These are phyloP conservation scores for Xestia ashworthii DNA, from an alignment of 2,888 invertebrate species.

Conservation along the genomic window DNA sequence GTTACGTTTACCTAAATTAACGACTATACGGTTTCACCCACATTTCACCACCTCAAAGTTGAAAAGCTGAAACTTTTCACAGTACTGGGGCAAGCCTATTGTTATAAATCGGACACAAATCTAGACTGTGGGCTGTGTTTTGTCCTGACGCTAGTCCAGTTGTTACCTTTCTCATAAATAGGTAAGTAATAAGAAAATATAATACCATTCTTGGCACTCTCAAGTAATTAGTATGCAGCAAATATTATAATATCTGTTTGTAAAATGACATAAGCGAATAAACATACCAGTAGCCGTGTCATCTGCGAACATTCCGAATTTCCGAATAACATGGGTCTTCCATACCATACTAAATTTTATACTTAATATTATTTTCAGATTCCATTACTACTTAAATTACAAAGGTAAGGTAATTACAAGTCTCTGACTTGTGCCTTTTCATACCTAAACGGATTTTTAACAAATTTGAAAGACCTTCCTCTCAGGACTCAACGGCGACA, in stretches of 20 bases:
- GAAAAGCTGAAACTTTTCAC: too few species aligned
- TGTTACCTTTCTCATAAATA: background rate
- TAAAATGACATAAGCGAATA: slow-evolving; percentile 35
- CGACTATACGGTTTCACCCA: too few species aligned
- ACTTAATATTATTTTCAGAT: background rate
- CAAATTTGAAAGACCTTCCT: too few species aligned
- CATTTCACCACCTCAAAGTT: background rate
- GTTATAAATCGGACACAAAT: background rate
- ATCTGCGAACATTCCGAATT: slow-evolving; percentile 8
- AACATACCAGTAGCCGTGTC: background rate
- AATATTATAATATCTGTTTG: slow-evolving; percentile 34
- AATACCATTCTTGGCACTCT: slow-evolving; percentile 13
- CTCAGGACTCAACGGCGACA: background rate
- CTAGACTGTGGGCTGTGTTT: background rate
- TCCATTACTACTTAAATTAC: background rate
- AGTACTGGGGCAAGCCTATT: background rate
- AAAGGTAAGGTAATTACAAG: background rate
- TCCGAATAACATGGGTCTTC: background rate
- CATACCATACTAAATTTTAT: background rate
- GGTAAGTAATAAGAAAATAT: background rate
- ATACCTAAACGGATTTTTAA: too few species aligned
- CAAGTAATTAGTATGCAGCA: slow-evolving; percentile 21
- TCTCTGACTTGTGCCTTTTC: too few species aligned
- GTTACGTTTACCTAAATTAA: background rate
- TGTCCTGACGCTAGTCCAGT: background rate